Percentiles rank a stretch among this genome's conserved stretches.
Evolutionary conservation across 2,888 invertebrate genomes (phyloP).

Genomic region (Mamestra brassicae): DNA sequence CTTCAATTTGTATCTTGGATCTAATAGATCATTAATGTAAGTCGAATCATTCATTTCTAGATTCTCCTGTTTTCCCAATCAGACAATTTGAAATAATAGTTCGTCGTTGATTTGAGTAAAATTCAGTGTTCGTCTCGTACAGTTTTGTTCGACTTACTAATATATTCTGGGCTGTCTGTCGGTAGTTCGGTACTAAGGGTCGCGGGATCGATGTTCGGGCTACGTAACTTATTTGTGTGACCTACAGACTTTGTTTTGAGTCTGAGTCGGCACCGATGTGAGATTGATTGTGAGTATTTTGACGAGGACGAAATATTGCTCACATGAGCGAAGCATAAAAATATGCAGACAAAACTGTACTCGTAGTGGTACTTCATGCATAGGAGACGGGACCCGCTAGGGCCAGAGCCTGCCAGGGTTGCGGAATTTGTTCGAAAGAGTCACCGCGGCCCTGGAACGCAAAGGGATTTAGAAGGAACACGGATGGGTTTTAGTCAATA

Average conservation of each 20-base stretch:
- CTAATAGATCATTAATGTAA: background rate
- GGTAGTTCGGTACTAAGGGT: constrained; percentile 9
- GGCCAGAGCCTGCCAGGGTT: too few species aligned
- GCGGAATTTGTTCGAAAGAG: too few species aligned
- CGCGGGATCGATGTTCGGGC: constrained; percentile 14
- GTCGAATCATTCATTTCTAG: constrained; percentile 11
- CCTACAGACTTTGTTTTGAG: constrained; percentile 38
- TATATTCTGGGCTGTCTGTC: constrained; percentile 23
- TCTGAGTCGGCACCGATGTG: background rate
- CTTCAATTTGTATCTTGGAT: constrained; percentile 29
- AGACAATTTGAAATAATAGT: constrained; percentile 21
- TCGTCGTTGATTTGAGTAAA: constrained; percentile 1
- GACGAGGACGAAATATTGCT: background rate
- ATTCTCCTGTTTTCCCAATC: background rate
- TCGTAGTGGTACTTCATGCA: too few species aligned
- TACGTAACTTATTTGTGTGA: constrained; percentile 16
- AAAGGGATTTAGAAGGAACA: too few species aligned
- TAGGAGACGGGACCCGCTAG: too few species aligned
- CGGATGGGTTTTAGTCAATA: too few species aligned
- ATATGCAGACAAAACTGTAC: background rate
- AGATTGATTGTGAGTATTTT: constrained; percentile 1
- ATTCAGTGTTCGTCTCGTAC: background rate
- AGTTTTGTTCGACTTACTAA: constrained; percentile 3
- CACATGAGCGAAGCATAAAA: background rate
- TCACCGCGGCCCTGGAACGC: too few species aligned